These are phyloP conservation scores for Eleginops maclovinus DNA, from an alignment of 2,113 vertebrate species.

Conservation along the genomic window DNA sequence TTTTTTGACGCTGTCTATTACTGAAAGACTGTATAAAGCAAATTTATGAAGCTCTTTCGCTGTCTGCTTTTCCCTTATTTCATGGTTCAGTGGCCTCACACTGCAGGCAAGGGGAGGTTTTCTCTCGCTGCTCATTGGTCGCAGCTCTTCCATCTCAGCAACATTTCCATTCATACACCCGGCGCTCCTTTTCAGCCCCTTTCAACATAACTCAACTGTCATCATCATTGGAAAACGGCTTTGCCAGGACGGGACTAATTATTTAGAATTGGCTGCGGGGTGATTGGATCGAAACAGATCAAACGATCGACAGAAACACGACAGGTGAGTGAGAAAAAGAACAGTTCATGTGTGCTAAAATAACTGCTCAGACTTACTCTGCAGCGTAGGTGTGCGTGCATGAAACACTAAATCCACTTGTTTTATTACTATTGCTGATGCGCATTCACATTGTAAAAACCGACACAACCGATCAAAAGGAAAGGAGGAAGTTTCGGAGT, in stretches of 20 bases:
- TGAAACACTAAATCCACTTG: slow-evolving; percentile 1
- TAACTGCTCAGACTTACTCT: neutral
- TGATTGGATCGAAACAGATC: slow-evolving; percentile 50
- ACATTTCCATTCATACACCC: slow-evolving; percentile 82
- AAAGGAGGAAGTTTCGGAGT: neutral
- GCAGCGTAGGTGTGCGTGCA: slow-evolving; percentile 23
- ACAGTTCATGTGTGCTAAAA: neutral
- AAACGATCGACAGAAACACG: slow-evolving; percentile 45
- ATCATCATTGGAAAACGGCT: slow-evolving; percentile 70
- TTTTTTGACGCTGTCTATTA: neutral
- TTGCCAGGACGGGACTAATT: slow-evolving; percentile 77
- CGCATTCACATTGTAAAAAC: neutral
- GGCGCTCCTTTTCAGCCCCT: slow-evolving; percentile 74
- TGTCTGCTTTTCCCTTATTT: slow-evolving; percentile 78
- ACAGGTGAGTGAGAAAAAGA: slow-evolving; percentile 79
- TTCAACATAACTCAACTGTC: slow-evolving; percentile 81
- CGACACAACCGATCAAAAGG: neutral
- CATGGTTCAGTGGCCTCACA: slow-evolving; percentile 82
- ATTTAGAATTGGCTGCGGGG: slow-evolving; percentile 65
- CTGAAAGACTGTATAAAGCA: slow-evolving; percentile 21
- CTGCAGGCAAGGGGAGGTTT: slow-evolving; percentile 77
- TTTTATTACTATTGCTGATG: slow-evolving; percentile 11
- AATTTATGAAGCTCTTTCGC: slow-evolving; percentile 77
- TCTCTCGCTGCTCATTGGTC: slow-evolving; percentile 83
- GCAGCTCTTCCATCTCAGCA: slow-evolving; percentile 64